phyloP scores from a whole-genome alignment of 2,113 vertebrate genomes.

The Condylura cristata region DNA sequence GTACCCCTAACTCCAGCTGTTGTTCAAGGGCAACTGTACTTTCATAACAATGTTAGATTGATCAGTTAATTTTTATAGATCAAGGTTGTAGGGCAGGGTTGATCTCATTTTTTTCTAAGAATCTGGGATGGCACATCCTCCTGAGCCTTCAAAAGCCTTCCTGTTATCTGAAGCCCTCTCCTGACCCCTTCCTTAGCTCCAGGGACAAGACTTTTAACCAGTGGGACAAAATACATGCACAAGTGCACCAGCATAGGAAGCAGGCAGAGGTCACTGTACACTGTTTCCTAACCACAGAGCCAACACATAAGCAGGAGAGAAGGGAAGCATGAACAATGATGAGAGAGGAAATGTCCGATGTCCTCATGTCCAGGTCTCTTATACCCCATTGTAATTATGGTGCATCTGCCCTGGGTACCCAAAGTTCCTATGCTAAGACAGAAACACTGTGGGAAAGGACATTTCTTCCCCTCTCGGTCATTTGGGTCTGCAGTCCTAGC shows the following conservation, averaged over 20 bases:
- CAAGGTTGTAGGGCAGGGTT: neutral
- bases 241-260: neutral
- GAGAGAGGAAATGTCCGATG: neutral
- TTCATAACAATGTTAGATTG: neutral
- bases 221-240: neutral
- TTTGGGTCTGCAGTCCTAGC: neutral
- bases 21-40: neutral
- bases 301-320: neutral
- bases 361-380: neutral
- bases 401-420: neutral
- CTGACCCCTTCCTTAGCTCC: neutral
- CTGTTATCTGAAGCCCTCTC: neutral
- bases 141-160: neutral
- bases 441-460: neutral
- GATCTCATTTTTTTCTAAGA: constrained; percentile 19
- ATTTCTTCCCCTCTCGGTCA: neutral
- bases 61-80: neutral
- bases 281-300: neutral
- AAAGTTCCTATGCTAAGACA: neutral
- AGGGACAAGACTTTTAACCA: neutral
- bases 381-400: neutral
- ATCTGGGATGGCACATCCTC: neutral
- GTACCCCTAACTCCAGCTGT: neutral
- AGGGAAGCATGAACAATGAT: neutral
- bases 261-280: neutral